Conservation (phyloP, 2,113 vertebrate species). For the Hippoglossus stenolepis region DNA sequence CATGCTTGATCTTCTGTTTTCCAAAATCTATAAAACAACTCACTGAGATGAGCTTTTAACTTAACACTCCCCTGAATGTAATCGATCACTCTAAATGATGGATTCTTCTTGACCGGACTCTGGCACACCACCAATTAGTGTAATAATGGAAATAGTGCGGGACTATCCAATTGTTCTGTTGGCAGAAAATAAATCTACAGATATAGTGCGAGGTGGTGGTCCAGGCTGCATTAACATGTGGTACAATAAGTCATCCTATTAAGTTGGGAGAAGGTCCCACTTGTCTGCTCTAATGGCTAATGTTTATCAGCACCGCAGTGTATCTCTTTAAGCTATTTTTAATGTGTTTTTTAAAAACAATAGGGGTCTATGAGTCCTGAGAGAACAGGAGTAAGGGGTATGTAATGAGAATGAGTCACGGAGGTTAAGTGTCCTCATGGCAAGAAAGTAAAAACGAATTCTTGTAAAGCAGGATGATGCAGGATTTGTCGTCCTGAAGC, state of each 20-base stretch:
- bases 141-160: neutral
- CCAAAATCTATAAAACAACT: neutral
- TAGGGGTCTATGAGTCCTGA: neutral
- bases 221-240: neutral
- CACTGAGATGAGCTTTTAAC: neutral
- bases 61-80: neutral
- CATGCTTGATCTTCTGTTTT: too few species aligned
- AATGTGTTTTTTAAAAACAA: conserved; percentile 14
- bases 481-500: neutral
- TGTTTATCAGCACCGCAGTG: conserved; percentile 12
- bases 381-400: neutral
- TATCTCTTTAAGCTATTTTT: conserved; percentile 14
- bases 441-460: neutral
- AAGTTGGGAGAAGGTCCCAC: conserved; percentile 12
- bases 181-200: neutral
- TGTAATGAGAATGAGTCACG: conserved; percentile 6
- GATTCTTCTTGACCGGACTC: neutral
- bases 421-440: neutral
- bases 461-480: neutral
- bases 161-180: neutral
- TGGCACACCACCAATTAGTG: neutral
- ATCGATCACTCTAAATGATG: neutral
- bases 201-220: neutral
- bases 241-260: neutral
- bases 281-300: conserved; percentile 12